Evolutionary conservation across 2,113 vertebrate species (phyloP), one percentile per base, ranked within the genome.

Genomic region (Jacana jacana): DNA sequence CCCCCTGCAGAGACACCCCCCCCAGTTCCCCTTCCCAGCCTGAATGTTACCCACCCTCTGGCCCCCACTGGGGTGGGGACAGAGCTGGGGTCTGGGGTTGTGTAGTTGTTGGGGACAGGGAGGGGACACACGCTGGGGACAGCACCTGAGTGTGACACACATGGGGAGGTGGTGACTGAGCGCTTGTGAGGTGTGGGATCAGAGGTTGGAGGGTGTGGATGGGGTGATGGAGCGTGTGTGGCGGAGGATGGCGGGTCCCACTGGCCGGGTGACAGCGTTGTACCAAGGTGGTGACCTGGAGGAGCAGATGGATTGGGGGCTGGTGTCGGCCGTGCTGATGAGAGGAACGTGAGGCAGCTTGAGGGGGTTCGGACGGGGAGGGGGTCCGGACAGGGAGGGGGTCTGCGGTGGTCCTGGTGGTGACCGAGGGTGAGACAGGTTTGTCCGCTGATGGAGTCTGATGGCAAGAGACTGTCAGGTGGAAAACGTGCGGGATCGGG

Each of bases 141-240:
- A 1, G 58, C 3, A 3, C 58, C 40, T 6, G 39, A 11, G 6
- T 40, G 73, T 49, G 77, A 25, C 2, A 0, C 0, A 2, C 16
- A 2, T 0, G 42, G 25, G 0, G 11, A 51, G 49, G 8, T 52
- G 40, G 87, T 10, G 0, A 20, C 44, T 8, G 35, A 23, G 48
- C 0, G 4, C 71, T 69, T 0, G 7, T 2, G 0, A 6, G n/a
- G 24, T 13, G 72, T 31, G 0, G 71, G 86, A 0, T 23, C 3
- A 0, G 51, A 24, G 42, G 48, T 46, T 18, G 4, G 1, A 60
- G 78, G 31, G 1, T 7, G 54, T 13, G 0, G 31, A 42, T 37
- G 69, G 70, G 25, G 27, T 0, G 9, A 10, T 12, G 57, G 66
- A 70, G 39, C 1, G 1, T 2, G 13, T 0, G 19, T 23, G 61